These are phyloP conservation scores for Neodontobutis hainanensis DNA, from an alignment of 2,113 vertebrate genomes.

Conservation along the genomic window DNA sequence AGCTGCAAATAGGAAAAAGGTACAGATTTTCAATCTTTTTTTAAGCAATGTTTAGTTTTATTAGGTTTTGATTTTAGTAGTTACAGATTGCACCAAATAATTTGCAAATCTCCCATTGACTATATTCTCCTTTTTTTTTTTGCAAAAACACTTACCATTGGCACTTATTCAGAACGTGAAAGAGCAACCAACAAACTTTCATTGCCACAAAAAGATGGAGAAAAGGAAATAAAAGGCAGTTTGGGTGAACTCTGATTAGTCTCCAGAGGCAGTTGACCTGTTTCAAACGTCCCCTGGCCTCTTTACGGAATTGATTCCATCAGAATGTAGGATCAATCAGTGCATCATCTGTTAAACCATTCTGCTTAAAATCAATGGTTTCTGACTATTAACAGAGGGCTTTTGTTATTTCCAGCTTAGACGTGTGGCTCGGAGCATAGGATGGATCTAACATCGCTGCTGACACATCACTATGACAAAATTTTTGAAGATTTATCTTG, in stretches of 20 bases:
- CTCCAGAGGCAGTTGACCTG: conserved; percentile 31
- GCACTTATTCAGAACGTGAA: too few relatives aligned
- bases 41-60: neutral
- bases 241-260: neutral
- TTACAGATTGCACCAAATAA: too few relatives aligned
- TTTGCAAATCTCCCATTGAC: too few relatives aligned
- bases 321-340: conserved; percentile 42
- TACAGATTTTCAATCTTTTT: conserved; percentile 24
- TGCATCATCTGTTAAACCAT: conserved; percentile 33
- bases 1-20: conserved; percentile 29
- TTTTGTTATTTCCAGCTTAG: neutral
- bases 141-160: too few relatives aligned
- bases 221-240: neutral
- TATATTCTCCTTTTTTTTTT: too few relatives aligned
- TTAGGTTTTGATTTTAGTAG: too few relatives aligned
- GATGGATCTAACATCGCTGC: neutral
- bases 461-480: too few relatives aligned
- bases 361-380: conserved; percentile 15
- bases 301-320: conserved; percentile 50
- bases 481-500: too few relatives aligned
- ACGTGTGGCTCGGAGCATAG: neutral
- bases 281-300: conserved; percentile 39
- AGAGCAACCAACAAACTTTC: neutral
- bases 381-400: conserved; percentile 5
- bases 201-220: neutral